Evolutionary conservation across 2,888 invertebrate genomes (phyloP).

Genomic region (Caenorhabditis sp.): DNA sequence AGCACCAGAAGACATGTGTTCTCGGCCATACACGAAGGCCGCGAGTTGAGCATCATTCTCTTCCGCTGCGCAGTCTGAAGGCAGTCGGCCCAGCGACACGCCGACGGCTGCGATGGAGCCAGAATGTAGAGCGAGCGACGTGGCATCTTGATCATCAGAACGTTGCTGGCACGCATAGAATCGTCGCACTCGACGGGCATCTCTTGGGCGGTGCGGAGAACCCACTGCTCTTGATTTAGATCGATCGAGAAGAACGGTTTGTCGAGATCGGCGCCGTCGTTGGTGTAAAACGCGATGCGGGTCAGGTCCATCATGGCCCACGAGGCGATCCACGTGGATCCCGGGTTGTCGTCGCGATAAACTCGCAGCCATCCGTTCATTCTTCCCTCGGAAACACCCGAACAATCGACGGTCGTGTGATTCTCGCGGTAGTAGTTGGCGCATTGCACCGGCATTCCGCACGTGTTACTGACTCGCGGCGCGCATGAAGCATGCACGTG

Average conservation of each 20-base stretch:
- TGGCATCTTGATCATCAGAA: constrained; percentile 73
- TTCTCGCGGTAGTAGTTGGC: constrained; percentile 61
- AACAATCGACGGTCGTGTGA: constrained; percentile 25
- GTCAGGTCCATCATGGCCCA: constrained; percentile 66
- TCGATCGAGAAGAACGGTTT: constrained; percentile 65
- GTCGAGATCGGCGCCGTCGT: constrained; percentile 64
- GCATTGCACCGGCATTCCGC: constrained; percentile 61
- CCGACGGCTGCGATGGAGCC: constrained; percentile 57
- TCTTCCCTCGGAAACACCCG: constrained; percentile 34
- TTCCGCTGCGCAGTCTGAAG: constrained; percentile 59
- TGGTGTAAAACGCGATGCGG: constrained; percentile 67
- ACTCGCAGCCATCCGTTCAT: constrained; percentile 70
- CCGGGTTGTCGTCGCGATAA: constrained; percentile 57
- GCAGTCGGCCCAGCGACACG: constrained; percentile 59
- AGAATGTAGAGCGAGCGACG: constrained; percentile 56
- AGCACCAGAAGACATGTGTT: constrained; percentile 59
- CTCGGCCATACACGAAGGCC: constrained; percentile 56
- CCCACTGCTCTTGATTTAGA: constrained; percentile 71
- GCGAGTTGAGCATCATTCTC: constrained; percentile 59
- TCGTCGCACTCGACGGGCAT: constrained; percentile 57
- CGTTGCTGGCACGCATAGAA: constrained; percentile 46
- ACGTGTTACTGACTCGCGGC: constrained; percentile 60
- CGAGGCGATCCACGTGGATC: constrained; percentile 57
- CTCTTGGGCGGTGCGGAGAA: constrained; percentile 55
- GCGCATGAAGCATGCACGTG: constrained; percentile 58